A percentile compares a stretch with the other conserved stretches of the same genome.
Evolutionary conservation across 2,888 invertebrate species (phyloP).

Genomic region (Drosophila setosimentum): DNA sequence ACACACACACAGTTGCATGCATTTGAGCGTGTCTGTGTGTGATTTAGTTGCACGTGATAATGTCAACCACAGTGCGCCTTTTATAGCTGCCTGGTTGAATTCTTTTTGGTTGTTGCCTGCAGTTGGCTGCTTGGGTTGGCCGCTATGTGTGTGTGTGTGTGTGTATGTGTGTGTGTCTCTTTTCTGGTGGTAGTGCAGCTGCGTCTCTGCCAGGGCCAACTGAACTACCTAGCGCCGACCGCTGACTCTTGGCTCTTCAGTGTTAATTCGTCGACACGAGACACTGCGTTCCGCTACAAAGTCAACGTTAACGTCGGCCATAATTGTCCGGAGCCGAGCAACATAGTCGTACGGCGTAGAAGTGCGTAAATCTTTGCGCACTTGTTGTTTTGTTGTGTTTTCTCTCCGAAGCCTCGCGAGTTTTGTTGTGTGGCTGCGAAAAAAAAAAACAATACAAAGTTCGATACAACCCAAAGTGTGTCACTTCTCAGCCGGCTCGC

Average conservation of each 20-base stretch:
- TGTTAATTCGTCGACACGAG: conserved; percentile 84
- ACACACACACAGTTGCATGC: conserved; percentile 33
- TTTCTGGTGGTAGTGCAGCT: conserved; percentile 64
- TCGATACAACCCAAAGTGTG: conserved; percentile 75
- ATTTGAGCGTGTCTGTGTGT: conserved; percentile 31
- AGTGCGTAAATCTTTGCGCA: conserved; percentile 38
- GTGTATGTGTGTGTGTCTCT: conserved; percentile 38
- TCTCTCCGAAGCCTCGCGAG: conserved; percentile 35
- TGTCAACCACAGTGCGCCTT: conserved; percentile 75
- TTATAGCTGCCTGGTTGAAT: conserved; percentile 61
- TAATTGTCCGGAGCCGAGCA: conserved; percentile 44
- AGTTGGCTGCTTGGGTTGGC: conserved; percentile 64
- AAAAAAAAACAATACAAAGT: conserved; percentile 34
- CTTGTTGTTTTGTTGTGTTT: conserved; percentile 46
- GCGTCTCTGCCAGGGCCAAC: conserved; percentile 60
- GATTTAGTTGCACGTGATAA: conserved; percentile 80
- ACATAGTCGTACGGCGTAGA: conserved; percentile 20
- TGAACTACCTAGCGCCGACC: conserved; percentile 62
- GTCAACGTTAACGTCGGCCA: conserved; percentile 55
- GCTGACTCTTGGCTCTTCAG: conserved; percentile 79
- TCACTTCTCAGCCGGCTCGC: conserved; percentile 47
- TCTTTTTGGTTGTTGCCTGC: conserved; percentile 55
- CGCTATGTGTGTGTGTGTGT: conserved; percentile 23
- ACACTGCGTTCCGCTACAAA: conserved; percentile 75
- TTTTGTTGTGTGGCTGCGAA: conserved; percentile 53